Conservation (phyloP, 2,888 invertebrate genomes). For the Lobophora halterata region DNA sequence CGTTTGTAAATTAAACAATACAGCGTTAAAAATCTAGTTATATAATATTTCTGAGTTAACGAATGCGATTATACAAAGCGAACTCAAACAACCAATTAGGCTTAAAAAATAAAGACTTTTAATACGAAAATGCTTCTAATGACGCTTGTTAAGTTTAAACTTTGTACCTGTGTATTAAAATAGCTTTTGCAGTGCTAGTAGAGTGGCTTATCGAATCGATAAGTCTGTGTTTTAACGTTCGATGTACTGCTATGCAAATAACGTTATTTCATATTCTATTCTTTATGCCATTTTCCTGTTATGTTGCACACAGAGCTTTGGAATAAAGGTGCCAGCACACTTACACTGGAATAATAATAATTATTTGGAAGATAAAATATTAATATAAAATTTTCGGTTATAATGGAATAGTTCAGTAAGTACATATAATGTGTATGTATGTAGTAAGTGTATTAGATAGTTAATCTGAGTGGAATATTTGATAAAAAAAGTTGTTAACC, state of each 20-base stretch:
- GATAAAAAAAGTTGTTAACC: too few species aligned
- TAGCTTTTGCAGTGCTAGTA: neutral
- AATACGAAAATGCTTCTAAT: conserved; percentile 1
- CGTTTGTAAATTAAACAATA: conserved; percentile 11
- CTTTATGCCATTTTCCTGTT: conserved; percentile 28
- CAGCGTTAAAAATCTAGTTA: too few species aligned
- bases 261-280: conserved; percentile 29
- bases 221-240: conserved; percentile 16
- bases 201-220: conserved; percentile 21
- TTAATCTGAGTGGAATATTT: too few species aligned
- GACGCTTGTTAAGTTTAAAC: neutral
- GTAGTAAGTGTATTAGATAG: too few species aligned
- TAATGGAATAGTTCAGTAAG: too few species aligned
- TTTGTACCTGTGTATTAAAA: neutral
- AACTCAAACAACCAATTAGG: conserved; percentile 10
- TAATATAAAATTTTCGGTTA: too few species aligned
- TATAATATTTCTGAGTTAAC: conserved; percentile 13
- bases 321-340: conserved; percentile 11
- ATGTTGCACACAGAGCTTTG: conserved; percentile 12
- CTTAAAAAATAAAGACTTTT: conserved; percentile 9
- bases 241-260: conserved; percentile 29
- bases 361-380: too few species aligned
- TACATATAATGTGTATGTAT: neutral
- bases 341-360: too few species aligned
- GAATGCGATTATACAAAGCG: conserved; percentile 13